Percentiles rank a stretch among this genome's conserved stretches.
Evolutionary conservation across 2,888 invertebrate genomes (phyloP).

Genomic region (Malthinus seriepunctatus): DNA sequence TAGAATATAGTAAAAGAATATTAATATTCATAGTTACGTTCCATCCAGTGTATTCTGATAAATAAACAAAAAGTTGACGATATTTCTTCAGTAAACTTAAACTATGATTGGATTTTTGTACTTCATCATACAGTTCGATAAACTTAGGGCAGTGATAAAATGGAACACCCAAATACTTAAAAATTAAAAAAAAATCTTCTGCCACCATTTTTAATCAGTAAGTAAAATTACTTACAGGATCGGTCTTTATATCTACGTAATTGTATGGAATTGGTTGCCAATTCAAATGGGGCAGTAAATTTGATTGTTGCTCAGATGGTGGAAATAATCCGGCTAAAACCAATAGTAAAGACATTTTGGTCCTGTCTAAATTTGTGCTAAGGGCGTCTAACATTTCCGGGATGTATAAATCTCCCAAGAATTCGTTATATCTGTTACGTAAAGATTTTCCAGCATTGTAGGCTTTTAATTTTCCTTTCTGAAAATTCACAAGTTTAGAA

Average conservation of each 20-base stretch:
- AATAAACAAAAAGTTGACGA: neutral
- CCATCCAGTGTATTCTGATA: neutral
- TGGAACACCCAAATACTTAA: neutral
- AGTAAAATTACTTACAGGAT: neutral
- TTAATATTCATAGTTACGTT: neutral
- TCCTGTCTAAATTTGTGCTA: slow-evolving; percentile 70
- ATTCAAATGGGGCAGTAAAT: slow-evolving; percentile 57
- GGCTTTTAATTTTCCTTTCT: slow-evolving; percentile 41
- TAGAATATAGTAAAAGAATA: neutral
- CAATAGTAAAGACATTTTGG: slow-evolving; percentile 70
- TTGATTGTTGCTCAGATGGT: slow-evolving; percentile 57
- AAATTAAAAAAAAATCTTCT: neutral
- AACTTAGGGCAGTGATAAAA: neutral
- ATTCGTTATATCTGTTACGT: slow-evolving; percentile 61
- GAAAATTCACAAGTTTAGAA: neutral
- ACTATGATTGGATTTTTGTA: neutral
- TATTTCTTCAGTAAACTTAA: neutral
- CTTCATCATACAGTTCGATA: neutral
- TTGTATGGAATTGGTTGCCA: slow-evolving; percentile 46
- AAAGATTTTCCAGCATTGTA: slow-evolving; percentile 66
- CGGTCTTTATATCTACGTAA: slow-evolving; percentile 16
- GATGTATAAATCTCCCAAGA: slow-evolving; percentile 61
- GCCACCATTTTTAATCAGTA: neutral
- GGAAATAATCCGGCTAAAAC: slow-evolving; percentile 71
- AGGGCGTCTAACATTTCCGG: slow-evolving; percentile 62